Evolutionary conservation across 2,888 invertebrate species (phyloP).

Genomic region (Rhingia rostrata): DNA sequence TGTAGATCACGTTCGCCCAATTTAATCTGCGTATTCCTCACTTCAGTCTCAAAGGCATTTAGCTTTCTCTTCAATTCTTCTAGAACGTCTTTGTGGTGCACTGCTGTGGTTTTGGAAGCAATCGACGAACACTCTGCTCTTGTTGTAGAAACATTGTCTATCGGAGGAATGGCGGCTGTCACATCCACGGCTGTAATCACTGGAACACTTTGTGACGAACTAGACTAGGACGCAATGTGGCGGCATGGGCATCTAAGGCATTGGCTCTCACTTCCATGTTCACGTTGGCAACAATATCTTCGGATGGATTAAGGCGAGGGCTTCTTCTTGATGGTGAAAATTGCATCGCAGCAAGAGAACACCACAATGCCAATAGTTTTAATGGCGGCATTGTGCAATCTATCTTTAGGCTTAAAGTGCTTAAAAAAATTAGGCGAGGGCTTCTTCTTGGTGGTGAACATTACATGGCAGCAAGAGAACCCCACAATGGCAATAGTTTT

Average conservation of each 20-base stretch:
- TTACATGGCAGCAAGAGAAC: background rate
- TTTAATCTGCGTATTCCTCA: conserved; percentile 8
- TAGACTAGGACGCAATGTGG: background rate
- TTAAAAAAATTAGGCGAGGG: too few species aligned
- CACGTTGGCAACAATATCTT: background rate
- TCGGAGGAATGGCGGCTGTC: background rate
- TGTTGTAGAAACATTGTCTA: background rate
- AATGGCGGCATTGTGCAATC: background rate
- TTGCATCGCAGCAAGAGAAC: background rate
- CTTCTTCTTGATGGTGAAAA: conserved; percentile 2
- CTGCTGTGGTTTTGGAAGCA: background rate
- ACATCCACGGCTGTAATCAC: background rate
- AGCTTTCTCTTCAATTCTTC: background rate
- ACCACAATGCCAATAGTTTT: background rate
- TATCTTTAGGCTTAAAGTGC: too few species aligned
- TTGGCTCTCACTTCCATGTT: background rate
- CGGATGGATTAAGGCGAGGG: background rate
- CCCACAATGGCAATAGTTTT: background rate
- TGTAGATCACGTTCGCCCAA: conserved; percentile 12
- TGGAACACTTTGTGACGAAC: background rate
- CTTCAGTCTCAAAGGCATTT: conserved; percentile 1
- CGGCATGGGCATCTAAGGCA: background rate
- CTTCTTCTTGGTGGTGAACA: conserved; percentile 3
- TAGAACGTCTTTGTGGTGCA: background rate
- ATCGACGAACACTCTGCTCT: background rate